Conservation (phyloP, 2,888 invertebrate genomes). For the Oscheius myriophilus region DNA sequence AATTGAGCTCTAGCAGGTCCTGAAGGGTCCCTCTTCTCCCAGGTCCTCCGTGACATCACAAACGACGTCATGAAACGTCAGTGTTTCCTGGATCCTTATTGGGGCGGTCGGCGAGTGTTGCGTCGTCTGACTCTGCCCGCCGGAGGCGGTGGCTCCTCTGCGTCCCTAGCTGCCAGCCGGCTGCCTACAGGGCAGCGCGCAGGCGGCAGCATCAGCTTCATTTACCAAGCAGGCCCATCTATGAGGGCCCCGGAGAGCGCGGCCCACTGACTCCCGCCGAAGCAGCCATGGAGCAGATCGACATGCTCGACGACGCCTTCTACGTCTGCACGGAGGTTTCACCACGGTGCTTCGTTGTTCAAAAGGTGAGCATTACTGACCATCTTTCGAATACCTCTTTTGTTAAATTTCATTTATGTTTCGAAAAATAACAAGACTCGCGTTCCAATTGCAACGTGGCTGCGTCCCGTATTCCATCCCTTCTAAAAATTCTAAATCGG, state of each 20-base stretch:
- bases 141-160: conserved; percentile 7
- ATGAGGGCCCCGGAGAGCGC: conserved; percentile 4
- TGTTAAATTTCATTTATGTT: no score
- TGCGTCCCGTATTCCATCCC: no score
- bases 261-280: not conserved
- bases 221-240: conserved; percentile 19
- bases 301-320: conserved; percentile 60
- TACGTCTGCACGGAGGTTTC: conserved; percentile 78
- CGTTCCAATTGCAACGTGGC: no score
- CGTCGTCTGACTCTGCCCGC: conserved; percentile 13
- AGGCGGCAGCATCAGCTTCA: conserved; percentile 10
- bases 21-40: no score
- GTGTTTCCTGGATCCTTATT: conserved; percentile 30
- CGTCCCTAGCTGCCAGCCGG: conserved; percentile 27
- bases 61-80: conserved; percentile 21
- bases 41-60: no score
- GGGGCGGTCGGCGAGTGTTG: conserved; percentile 7
- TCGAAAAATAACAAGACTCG: no score
- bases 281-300: conserved; percentile 44
- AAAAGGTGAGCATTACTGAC: conserved; percentile 75
- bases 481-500: no score
- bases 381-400: not conserved
- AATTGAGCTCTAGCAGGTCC: no score
- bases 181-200: conserved; percentile 16
- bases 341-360: conserved; percentile 78